Base-by-base conservation (phyloP, 2,888 invertebrate species). In the Dorcus parallelipipedus region DNA sequence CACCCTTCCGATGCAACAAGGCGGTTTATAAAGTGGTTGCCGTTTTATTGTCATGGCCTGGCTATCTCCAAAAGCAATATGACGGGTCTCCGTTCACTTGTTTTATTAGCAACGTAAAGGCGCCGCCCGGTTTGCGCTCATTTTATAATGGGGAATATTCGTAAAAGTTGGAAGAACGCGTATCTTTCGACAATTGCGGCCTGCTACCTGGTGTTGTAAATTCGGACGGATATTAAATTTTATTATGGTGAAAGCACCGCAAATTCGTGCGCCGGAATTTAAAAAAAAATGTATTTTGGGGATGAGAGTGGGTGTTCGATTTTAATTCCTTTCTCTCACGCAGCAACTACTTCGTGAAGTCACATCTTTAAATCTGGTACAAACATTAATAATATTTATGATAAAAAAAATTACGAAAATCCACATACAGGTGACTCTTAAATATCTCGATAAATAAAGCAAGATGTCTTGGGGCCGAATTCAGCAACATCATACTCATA, bases 201-300 rank as follows among this genome's bases (percentile, higher is more conserved):
- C 52, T 56, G 47, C 56, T 56, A 56, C 56, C 56, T 56, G 56
- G 41, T 52, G 45, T 23, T 52, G 52, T 52, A 56, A 50, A 56
- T 52, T 38, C 33, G 23, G 38, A 47, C 42, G 42, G 51, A 26
- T 52, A 40, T 2, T 33, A 14, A 38, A 41, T 26, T 55, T 49
- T 55, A 55, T 49, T 55, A 47, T 14, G 54, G 51, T 47, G 52
- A 47, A 51, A 56, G 52, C 45, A 39, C 23, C n/a, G 45, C 49
- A 20, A 6, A 23, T 17, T 20, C 45, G 45, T 45, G 14, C 14
- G 14, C 20, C 26, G 26, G 26, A 33, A 33, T 33, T 33, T 3
- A 33, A 33, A 33, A 5, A 7, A 33, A 33, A 6, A 33, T 33
- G 2, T 20, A 33, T 33, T 33, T 33, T 33, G 26, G 26, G 26